Evolutionary conservation across 2,888 invertebrate genomes (phyloP), one percentile per base, ranked within the genome.

Genomic region (Cybosia mesomella): DNA sequence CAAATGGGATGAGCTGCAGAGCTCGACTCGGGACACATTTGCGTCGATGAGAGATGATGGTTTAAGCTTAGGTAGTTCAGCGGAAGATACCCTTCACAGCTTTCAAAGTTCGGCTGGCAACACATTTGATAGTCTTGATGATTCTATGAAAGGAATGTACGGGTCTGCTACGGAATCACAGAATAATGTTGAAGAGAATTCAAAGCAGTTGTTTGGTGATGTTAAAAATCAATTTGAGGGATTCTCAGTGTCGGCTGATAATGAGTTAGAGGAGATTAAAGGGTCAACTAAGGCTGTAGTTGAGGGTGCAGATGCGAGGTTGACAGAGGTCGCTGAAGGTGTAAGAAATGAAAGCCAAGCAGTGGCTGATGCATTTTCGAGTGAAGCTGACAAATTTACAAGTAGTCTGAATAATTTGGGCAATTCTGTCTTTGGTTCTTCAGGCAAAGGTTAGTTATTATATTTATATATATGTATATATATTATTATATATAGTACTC

Each of bases 21-120:
- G 92, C 79, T 92, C 93, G 15, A 88, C 93, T 15, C 83, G 91
- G n/a, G 94, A 94, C 68, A 94, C 94, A 24, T 94, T 85, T 79
- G 94, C 94, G 15, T 92, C 90, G 58, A 86, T 92, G 70, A 90
- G 84, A 71, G 94, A 94, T 72, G 94, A 94, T 70, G 88, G 88
- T n/a, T 86, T 90, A 72, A 91, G 92, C 63, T 77, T 92, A 65
- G 94, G 92, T 67, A 93, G 83, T 76, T 94, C 94, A 5, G 88
- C 92, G 0, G 94, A 94, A 74, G 94, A 94, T 66, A 95, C 94
- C 39, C 74, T 95, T 74, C 92, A 91, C 73, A 94, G 94, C 76
- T 93, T 95, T 84, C 95, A 94, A 78, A 95, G 94, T 80, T 95
- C 95, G 5, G 94, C 95, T 1, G 94, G 94, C 8, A 92, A 95